Conservation (phyloP, 1,140 invertebrate species). For the Dendrolimus kikuchii region DNA sequence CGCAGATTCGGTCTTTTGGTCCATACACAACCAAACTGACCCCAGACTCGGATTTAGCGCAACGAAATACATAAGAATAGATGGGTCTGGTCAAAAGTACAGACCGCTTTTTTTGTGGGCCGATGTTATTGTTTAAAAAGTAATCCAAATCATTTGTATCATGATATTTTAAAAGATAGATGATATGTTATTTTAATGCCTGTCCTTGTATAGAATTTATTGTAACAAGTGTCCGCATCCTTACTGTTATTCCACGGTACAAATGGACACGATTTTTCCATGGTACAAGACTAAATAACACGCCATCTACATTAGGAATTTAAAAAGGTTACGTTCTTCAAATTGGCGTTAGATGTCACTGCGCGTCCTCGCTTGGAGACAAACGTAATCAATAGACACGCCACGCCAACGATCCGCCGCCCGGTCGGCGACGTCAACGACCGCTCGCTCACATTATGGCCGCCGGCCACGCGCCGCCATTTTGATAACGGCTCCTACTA, state of each 20-base stretch:
- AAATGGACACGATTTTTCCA: no score
- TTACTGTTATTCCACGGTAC: no score
- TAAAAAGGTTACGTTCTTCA: conserved; percentile 6
- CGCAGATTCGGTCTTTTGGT: no score
- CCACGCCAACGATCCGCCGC: conserved; percentile 4
- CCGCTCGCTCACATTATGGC: conserved; percentile 28
- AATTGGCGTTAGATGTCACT: conserved; percentile 38
- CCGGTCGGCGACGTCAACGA: conserved; percentile 27
- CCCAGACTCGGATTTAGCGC: no score
- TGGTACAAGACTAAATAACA: neutral
- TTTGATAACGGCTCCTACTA: conserved; percentile 59
- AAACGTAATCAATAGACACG: conserved; percentile 30
- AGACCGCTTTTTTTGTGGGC: no score
- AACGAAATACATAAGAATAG: no score
- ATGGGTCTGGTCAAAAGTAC: no score
- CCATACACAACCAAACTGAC: no score
- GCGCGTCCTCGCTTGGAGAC: conserved; percentile 9
- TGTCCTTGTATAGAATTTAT: neutral
- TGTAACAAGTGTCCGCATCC: no score
- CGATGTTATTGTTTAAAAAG: no score
- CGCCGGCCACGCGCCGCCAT: conserved; percentile 41
- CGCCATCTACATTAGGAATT: conserved; percentile 30
- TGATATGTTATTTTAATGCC: neutral
- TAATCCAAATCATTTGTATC: no score
- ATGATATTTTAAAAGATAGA: no score